Base-by-base conservation (phyloP, 2,797 vertebrate species). In the Pipistrellus kuhlii region DNA sequence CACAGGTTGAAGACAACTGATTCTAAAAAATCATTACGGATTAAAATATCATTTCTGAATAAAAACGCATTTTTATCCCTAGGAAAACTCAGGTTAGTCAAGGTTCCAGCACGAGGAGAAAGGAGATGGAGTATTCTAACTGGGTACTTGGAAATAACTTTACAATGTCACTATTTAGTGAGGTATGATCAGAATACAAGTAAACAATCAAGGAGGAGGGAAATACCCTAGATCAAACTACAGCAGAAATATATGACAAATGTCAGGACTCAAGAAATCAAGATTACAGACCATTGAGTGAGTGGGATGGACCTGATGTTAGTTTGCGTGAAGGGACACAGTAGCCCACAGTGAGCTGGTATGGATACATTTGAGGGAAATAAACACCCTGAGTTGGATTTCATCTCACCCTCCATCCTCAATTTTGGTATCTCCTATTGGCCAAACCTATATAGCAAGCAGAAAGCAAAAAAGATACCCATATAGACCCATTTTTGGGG, bases 11-110 rank as follows among this genome's bases (percentile, higher is more conserved):
- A 91, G 3, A 86, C 84, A 95, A 73, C 0, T 77, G 13, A 86
- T 84, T 77, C 44, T 84, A 87, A 89, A 66, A 64, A 41, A 83
- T 35, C 7, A 55, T 55, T 5, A 17, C 5, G 21, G 25, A 68
- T 69, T 21, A 20, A 87, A 81, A 80, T 66, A 59, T 8, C 17
- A 51, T 69, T 96, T 87, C 51, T 32, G 48, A 87, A 86, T 44
- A 27, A 73, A 92, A 87, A 53, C n/a, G 46, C 13, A 77, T 48
- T 73, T 85, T 92, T 92, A 85, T 89, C 32, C 35, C 17, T n/a
- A 94, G 71, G 55, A 48, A 90, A 75, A 91, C 18, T 88, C 51
- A 59, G 32, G 44, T 77, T 64, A 91, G 48, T 76, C 38, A 81
- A 92, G 38, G 15, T 80, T 21, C 32, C n/a, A 75, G 15, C 7